Evolutionary conservation across 35 echinoderm and acorn worm species (phyloP), one percentile per base, ranked within the genome.

Genomic region (Amphiura filiformis): DNA sequence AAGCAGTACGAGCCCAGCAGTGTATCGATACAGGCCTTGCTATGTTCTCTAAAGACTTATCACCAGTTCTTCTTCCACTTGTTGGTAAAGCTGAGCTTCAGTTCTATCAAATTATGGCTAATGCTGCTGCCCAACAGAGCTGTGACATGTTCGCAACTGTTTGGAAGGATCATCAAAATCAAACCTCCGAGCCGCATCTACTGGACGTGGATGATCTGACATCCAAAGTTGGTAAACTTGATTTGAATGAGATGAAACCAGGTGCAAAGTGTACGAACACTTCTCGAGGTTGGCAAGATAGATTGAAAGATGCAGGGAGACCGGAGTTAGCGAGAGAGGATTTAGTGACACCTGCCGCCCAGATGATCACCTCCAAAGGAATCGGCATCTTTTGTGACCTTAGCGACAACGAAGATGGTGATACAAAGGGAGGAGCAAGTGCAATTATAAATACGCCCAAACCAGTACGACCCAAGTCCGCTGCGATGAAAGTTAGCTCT

Each of bases 301-400:
- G 61, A 70, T 15, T 70, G 61, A n/a, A 70, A 26, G 26, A n/a
- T 70, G 4, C 61, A 70, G 61, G 61, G 28, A 70, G 26, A 70
- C 61, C 61, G 2, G 61, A 70, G 28, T 3, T 70, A 70, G 61
- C 61, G 9, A 11, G 61, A 15, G 26, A 70, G 26, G 61, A 70
- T 70, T 23, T 70, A 3, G 28, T 70, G 17, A 70, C 61, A 18
- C 61, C 61, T 13, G 61, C 61, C 26, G 61, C 61, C 2, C 15
- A 70, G 61, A n/a, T 70, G 28, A 13, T 26, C 26, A 26, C 61
- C 2, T 70, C 61, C 4, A n/a, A n/a, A 13, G 61, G 28, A 26
- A 26, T 65, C 0, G 83, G 83, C 35, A 85, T 85, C 83, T 85
- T 85, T 32, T 85, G 83, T 85, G 81, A 83, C 30, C n/a, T 52